Evolutionary conservation across 2,888 invertebrate species (phyloP).

Genomic region (Xiphydria camelus): DNA sequence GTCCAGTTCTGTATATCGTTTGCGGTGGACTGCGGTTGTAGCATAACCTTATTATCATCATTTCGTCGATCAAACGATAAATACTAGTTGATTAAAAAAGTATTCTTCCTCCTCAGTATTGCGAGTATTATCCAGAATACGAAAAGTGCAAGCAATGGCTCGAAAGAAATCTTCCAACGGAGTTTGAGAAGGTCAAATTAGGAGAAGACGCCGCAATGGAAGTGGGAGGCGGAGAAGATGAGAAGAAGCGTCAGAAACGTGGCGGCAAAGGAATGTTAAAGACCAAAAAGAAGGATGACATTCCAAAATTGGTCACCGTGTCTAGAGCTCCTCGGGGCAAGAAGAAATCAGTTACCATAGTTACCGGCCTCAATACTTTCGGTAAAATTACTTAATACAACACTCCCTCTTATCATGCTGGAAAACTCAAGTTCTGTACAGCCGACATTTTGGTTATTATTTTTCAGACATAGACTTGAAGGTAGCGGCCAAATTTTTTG

Average conservation of each 20-base stretch:
- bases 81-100: too few relatives aligned
- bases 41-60: too few relatives aligned
- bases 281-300: constrained; percentile 91
- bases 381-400: constrained; percentile 65
- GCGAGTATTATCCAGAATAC: constrained; percentile 97
- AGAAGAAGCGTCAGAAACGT: constrained; percentile 94
- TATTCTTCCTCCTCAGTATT: constrained; percentile 70
- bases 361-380: constrained; percentile 92
- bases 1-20: too few relatives aligned
- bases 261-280: constrained; percentile 97
- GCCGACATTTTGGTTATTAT: neutral
- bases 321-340: constrained; percentile 94
- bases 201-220: constrained; percentile 62
- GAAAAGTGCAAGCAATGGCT: constrained; percentile 98
- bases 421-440: neutral
- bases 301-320: constrained; percentile 81
- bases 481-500: constrained; percentile 96
- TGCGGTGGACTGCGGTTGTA: too few relatives aligned
- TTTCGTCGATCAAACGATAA: too few relatives aligned
- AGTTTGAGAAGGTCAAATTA: constrained; percentile 86
- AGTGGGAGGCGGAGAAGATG: constrained; percentile 80
- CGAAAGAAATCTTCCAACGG: constrained; percentile 89
- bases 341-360: constrained; percentile 97
- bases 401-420: neutral
- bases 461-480: constrained; percentile 92